Evolutionary conservation across 2,888 invertebrate genomes (phyloP).

Genomic region (Tetragonula carbonaria): DNA sequence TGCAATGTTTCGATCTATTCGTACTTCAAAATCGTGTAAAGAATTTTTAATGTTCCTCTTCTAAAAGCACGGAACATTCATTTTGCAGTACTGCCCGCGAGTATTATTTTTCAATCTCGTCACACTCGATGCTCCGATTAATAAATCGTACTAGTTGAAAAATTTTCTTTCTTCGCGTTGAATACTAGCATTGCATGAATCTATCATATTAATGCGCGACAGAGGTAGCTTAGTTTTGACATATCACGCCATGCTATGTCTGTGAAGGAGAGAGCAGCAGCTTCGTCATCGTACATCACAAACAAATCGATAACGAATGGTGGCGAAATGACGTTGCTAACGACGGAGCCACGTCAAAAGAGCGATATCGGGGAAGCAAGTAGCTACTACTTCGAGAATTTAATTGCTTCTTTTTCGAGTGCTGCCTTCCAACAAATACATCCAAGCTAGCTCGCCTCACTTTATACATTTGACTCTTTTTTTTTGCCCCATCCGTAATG

Average conservation of each 20-base stretch:
- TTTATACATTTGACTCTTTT: not conserved
- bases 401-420: not conserved
- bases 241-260: not conserved
- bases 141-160: not conserved
- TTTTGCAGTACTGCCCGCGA: not conserved
- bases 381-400: not conserved
- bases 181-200: slow-evolving; percentile 1
- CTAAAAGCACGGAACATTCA: not conserved
- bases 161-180: not conserved
- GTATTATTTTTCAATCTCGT: not conserved
- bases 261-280: not conserved
- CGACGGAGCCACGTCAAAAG: not conserved
- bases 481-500: not conserved
- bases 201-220: slow-evolving; percentile 6
- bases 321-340: not conserved
- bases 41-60: not conserved
- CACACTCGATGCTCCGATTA: not conserved
- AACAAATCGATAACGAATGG: slow-evolving; percentile 3
- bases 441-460: not conserved
- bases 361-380: not conserved
- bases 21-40: not conserved
- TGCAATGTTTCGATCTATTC: not conserved
- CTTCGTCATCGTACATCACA: not conserved
- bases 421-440: not conserved
- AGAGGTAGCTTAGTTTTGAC: slow-evolving; percentile 11